These are phyloP conservation scores for Scatophagus argus DNA, from an alignment of 2,113 vertebrate species.

Conservation along the genomic window DNA sequence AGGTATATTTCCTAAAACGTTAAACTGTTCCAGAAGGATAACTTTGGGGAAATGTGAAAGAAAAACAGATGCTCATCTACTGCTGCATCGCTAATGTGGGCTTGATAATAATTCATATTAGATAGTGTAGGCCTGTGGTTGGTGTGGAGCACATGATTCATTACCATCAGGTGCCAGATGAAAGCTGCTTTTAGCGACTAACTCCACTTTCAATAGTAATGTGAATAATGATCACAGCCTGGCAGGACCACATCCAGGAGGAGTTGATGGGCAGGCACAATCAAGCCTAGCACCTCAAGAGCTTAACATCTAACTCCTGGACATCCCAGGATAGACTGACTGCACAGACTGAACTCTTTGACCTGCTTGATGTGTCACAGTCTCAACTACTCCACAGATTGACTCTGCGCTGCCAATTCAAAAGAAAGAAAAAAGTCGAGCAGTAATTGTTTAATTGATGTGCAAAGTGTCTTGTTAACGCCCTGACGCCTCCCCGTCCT, in stretches of 20 bases:
- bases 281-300: neutral
- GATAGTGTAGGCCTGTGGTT: too few species aligned
- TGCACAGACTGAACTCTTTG: slow-evolving; percentile 6
- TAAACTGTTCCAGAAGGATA: too few species aligned
- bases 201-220: neutral
- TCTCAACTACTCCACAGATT: neutral
- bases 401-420: neutral
- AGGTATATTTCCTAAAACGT: too few species aligned
- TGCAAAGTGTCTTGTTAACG: slow-evolving; percentile 25
- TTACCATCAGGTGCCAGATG: too few species aligned
- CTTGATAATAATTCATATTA: too few species aligned
- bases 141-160: too few species aligned
- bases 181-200: too few species aligned
- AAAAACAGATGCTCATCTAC: too few species aligned
- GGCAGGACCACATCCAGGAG: too few species aligned
- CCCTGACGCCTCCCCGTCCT: slow-evolving; percentile 18
- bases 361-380: neutral
- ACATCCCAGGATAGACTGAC: neutral
- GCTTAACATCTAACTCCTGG: neutral
- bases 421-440: neutral
- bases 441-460: slow-evolving; percentile 53
- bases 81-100: too few species aligned
- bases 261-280: neutral
- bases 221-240: neutral
- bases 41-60: too few species aligned